Evolutionary conservation across 2,797 vertebrate species (phyloP).

Genomic region (Sylvilagus floridanus): DNA sequence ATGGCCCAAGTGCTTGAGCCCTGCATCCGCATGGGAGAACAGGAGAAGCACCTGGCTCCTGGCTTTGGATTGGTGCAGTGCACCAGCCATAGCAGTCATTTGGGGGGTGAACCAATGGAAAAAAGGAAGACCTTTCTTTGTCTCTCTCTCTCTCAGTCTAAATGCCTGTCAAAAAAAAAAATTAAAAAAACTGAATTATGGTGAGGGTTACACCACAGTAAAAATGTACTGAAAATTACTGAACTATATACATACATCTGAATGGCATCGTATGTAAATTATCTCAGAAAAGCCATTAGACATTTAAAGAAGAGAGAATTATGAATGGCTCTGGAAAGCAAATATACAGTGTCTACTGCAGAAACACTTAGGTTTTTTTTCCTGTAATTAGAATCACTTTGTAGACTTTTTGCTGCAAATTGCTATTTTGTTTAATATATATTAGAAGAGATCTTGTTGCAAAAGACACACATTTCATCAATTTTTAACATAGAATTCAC

Average conservation of each 20-base stretch:
- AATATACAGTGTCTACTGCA: neutral
- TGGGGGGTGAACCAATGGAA: no score
- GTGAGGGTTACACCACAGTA: neutral
- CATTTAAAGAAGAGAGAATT: neutral
- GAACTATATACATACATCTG: neutral
- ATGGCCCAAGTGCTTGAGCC: no score
- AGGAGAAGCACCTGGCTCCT: no score
- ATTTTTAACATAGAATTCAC: neutral
- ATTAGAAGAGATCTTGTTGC: neutral
- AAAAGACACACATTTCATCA: neutral
- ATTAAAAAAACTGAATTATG: no score
- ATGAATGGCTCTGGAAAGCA: neutral
- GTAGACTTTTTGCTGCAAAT: neutral
- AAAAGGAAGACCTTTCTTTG: no score
- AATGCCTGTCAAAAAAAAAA: no score
- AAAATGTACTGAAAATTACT: neutral
- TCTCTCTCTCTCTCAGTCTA: no score
- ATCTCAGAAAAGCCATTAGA: neutral
- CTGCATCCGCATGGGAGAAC: no score
- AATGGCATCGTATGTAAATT: neutral
- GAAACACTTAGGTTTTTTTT: neutral
- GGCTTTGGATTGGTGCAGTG: no score
- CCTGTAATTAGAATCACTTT: neutral
- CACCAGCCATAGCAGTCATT: rapidly evolving
- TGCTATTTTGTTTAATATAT: neutral